Base-by-base conservation (phyloP, 2,888 invertebrate species). In the Omphaloscelis lunosa region DNA sequence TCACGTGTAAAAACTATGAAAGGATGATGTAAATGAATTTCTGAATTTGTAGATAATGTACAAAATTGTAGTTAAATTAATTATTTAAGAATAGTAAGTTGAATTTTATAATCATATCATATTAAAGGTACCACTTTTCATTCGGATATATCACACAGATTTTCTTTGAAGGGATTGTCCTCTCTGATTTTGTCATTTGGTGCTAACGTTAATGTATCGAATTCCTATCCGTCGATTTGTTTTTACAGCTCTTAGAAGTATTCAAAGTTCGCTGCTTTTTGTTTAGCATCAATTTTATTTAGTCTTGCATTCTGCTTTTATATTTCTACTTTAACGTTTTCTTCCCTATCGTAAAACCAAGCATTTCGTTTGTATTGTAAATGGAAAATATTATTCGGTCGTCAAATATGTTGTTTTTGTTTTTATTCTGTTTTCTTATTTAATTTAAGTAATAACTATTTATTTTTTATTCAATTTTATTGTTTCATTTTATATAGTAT, bases 41-140 rank as follows among this genome's bases (percentile, higher is more conserved):
- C 91, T 91, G 90, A 92, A 91, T 90, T 90, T 96, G 96, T 96
- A 96, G 96, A 96, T 96, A 96, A 90, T 96, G 96, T 96, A 94
- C 89, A 96, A 94, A 93, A 93, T 89, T 86, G 89, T 95, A 95
- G 94, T 89, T 94, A 95, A 95, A 94, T 83, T 71, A 94, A 93
- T 92, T 94, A 94, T 91, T 91, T 93, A 94, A 93, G 89, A 88
- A 89, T 94, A 95, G 92, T 94, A 94, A 95, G 94, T 95, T 95
- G 94, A 94, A 95, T 95, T 96, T 96, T 96, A 93, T 96, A 95
- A 96, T 95, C 96, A 96, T 96, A 96, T 96, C 96, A 96, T 90
- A 89, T 90, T 90, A 92, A 92, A 88, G 89, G 92, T 92, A 90
- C 90, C 91, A 91, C 92, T 91, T 90, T 91, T 89, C 93, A 92